A percentile compares a stretch with the other conserved stretches of the same genome.
These are phyloP conservation scores for Macrosiphum euphorbiae DNA, from an alignment of 2,888 invertebrate genomes.

Conservation along the genomic window DNA sequence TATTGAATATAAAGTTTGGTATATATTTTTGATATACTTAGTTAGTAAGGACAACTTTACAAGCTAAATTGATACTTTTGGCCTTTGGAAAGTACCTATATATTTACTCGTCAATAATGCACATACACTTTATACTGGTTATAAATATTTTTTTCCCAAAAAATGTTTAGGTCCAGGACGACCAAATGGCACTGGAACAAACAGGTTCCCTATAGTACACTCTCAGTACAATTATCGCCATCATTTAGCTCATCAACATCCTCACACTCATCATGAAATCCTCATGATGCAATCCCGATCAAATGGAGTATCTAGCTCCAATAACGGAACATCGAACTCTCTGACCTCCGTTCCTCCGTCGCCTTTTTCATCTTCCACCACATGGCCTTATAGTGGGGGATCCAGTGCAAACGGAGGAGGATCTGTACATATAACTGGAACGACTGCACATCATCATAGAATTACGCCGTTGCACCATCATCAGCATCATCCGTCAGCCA, in stretches of 20 bases:
- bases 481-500: constrained; percentile 47
- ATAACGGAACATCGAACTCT: background rate
- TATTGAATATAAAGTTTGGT: background rate
- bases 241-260: constrained; percentile 41
- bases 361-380: constrained; percentile 15
- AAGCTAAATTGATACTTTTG: background rate
- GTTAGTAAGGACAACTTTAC: background rate
- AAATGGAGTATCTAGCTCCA: background rate
- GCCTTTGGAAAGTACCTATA: background rate
- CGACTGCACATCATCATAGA: constrained; percentile 21
- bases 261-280: constrained; percentile 42
- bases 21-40: background rate
- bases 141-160: background rate
- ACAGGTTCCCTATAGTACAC: constrained; percentile 36
- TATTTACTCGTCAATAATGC: background rate
- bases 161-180: constrained; percentile 12
- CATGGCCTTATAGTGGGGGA: constrained; percentile 26
- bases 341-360: background rate
- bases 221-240: constrained; percentile 41
- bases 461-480: constrained; percentile 43
- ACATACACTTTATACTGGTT: background rate
- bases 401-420: background rate
- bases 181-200: background rate
- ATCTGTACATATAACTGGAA: constrained; percentile 1
- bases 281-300: constrained; percentile 52